Conservation (phyloP, 2,888 invertebrate genomes). For the Andrena minutula region DNA sequence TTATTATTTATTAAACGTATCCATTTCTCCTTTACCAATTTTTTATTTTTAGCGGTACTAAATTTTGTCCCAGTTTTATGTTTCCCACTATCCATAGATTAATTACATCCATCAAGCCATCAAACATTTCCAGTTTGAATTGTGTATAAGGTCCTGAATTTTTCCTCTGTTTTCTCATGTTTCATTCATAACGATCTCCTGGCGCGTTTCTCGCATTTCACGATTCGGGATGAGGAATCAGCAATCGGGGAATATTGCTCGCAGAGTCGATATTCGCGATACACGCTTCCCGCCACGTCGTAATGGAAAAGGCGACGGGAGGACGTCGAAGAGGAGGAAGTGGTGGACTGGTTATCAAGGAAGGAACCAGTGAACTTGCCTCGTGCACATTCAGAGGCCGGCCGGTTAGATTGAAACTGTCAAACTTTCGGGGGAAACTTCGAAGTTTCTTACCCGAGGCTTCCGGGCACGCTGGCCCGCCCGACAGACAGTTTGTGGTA, state of each 20-base stretch:
- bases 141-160: not conserved
- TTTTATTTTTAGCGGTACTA: too few relatives aligned
- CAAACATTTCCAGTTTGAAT: not conserved
- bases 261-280: conserved; percentile 20
- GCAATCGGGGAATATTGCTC: conserved; percentile 17
- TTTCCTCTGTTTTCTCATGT: not conserved
- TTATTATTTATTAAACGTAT: too few relatives aligned
- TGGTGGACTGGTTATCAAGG: conserved; percentile 61
- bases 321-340: conserved; percentile 47
- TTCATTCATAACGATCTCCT: not conserved
- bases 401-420: conserved; percentile 77
- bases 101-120: too few relatives aligned
- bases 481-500: conserved; percentile 51
- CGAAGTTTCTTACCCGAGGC: conserved; percentile 56
- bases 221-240: not conserved
- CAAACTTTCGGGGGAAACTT: conserved; percentile 72
- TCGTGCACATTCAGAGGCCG: conserved; percentile 49
- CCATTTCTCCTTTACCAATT: too few relatives aligned
- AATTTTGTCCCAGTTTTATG: too few relatives aligned
- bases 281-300: conserved; percentile 24
- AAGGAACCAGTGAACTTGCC: conserved; percentile 56
- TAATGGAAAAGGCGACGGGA: conserved; percentile 46
- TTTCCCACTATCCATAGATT: too few relatives aligned
- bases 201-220: not conserved
- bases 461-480: conserved; percentile 44